Conservation (phyloP, 1,140 invertebrate genomes). For the Hypothenemus hampei region DNA sequence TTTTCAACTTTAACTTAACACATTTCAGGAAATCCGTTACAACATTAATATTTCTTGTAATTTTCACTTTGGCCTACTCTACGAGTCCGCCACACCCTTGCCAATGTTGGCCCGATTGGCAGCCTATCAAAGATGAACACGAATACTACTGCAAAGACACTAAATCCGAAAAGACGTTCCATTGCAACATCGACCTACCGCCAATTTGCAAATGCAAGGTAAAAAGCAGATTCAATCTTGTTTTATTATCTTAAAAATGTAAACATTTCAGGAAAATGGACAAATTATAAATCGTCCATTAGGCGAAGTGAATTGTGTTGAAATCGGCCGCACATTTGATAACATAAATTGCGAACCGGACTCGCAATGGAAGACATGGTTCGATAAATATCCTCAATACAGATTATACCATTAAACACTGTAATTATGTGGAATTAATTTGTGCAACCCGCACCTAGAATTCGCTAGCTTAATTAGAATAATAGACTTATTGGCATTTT, state of each 20-base stretch:
- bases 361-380: conserved; percentile 14
- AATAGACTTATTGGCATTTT: too few species aligned
- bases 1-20: not conserved
- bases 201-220: conserved; percentile 14
- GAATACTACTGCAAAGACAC: conserved; percentile 1
- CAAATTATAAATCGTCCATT: conserved; percentile 1
- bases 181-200: conserved; percentile 12
- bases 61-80: not conserved
- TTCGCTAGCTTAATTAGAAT: too few species aligned
- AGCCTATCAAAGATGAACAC: not conserved
- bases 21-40: not conserved
- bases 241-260: not conserved
- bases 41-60: not conserved
- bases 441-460: too few species aligned
- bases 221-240: not conserved
- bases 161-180: conserved; percentile 1
- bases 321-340: not conserved
- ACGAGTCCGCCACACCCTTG: conserved; percentile 11
- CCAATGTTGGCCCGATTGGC: conserved; percentile 12
- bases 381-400: conserved; percentile 17
- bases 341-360: conserved; percentile 10
- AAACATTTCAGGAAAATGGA: conserved; percentile 10
- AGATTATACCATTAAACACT: conserved; percentile 8
- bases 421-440: not conserved
- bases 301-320: conserved; percentile 14